These are phyloP conservation scores for Lophotriccus pileatus DNA, from an alignment of 2,797 vertebrate species.

Conservation along the genomic window DNA sequence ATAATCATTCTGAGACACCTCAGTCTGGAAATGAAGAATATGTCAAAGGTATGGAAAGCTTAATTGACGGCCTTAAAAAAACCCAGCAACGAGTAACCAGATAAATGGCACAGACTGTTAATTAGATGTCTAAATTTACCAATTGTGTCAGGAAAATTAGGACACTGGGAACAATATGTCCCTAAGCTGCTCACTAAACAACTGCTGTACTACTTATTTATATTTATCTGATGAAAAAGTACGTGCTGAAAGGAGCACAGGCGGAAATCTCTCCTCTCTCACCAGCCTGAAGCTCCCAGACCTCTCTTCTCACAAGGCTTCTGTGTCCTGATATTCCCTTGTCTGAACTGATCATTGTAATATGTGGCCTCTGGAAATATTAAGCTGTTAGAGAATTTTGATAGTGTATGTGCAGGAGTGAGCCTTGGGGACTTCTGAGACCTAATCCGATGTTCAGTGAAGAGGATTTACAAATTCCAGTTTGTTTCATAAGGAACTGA, in stretches of 20 bases:
- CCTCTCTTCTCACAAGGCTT: neutral
- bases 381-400: neutral
- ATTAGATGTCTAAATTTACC: conserved; percentile 63
- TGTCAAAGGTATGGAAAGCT: neutral
- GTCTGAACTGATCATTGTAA: conserved; percentile 12
- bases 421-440: neutral
- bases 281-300: neutral
- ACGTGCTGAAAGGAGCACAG: neutral
- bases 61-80: neutral
- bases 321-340: conserved; percentile 41
- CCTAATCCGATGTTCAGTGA: neutral
- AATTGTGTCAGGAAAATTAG: conserved; percentile 58
- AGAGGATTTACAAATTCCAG: neutral
- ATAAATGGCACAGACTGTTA: conserved; percentile 45
- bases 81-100: neutral
- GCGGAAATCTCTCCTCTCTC: neutral
- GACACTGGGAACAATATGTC: conserved; percentile 47
- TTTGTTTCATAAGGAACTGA: neutral
- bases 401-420: neutral
- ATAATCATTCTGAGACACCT: neutral
- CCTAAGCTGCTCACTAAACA: conserved; percentile 46
- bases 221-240: conserved; percentile 48
- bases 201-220: conserved; percentile 48
- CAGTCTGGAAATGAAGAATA: neutral
- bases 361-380: neutral